Conservation (phyloP, 2,888 invertebrate species). For the Tillus elongatus region DNA sequence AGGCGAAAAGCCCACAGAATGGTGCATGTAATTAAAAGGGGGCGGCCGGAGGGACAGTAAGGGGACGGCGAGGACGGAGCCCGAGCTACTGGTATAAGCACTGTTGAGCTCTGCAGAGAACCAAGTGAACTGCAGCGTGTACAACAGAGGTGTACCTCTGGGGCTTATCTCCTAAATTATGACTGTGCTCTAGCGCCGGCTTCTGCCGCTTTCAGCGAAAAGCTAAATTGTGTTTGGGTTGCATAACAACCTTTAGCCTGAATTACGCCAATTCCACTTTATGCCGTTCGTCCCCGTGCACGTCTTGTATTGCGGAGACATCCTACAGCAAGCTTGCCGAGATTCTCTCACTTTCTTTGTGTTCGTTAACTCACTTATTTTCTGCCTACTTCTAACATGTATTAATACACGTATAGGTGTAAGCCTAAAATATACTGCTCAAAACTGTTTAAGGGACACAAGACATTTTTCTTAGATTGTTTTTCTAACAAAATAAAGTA, state of each 20-base stretch:
- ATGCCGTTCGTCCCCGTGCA: slow-evolving; percentile 10
- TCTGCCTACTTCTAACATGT: too few relatives aligned
- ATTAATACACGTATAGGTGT: too few relatives aligned
- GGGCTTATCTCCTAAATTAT: slow-evolving; percentile 26
- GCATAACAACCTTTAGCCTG: slow-evolving; percentile 16
- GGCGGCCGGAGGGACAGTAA: slow-evolving; percentile 8
- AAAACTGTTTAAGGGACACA: too few relatives aligned
- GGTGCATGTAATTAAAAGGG: slow-evolving; percentile 16
- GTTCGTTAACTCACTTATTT: too few relatives aligned
- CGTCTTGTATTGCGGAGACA: too few relatives aligned
- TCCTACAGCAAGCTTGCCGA: too few relatives aligned
- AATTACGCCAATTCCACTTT: slow-evolving; percentile 22
- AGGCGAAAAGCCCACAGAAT: too few relatives aligned
- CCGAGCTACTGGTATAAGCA: background rate
- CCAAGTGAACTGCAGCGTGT: background rate
- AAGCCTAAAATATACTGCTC: too few relatives aligned
- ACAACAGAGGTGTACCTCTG: slow-evolving; percentile 24
- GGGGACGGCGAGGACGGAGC: background rate
- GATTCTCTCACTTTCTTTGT: too few relatives aligned
- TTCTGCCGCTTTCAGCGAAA: slow-evolving; percentile 14
- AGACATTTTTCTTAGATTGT: too few relatives aligned
- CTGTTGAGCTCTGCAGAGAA: background rate
- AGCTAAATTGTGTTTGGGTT: slow-evolving; percentile 23
- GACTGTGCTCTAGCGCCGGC: slow-evolving; percentile 13
- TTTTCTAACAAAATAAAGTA: too few relatives aligned